These are phyloP conservation scores for Acrocephalus scirpaceus DNA, from an alignment of 2,797 vertebrate species.

Conservation along the genomic window DNA sequence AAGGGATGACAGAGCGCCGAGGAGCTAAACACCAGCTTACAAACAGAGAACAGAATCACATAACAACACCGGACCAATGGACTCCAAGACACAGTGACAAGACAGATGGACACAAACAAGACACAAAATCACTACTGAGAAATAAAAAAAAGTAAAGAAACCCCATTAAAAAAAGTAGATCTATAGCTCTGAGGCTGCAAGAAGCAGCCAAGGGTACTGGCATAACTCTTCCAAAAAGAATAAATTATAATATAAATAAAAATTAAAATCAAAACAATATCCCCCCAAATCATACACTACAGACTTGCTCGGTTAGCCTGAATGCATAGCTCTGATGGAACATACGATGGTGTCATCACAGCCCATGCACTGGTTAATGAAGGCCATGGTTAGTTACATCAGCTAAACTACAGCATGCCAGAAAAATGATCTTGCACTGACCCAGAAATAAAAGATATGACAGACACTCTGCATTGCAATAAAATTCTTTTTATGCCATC, in stretches of 20 bases:
- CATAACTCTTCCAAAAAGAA: slow-evolving; percentile 61
- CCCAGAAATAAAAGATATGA: slow-evolving; percentile 83
- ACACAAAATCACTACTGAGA: slow-evolving; percentile 68
- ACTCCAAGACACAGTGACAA: slow-evolving; percentile 75
- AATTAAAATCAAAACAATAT: slow-evolving; percentile 50
- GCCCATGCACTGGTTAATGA: slow-evolving; percentile 83
- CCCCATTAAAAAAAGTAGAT: slow-evolving; percentile 9
- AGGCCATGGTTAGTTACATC: slow-evolving; percentile 77
- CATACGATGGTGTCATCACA: slow-evolving; percentile 81
- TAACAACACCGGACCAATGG: slow-evolving; percentile 74
- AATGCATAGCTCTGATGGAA: slow-evolving; percentile 77
- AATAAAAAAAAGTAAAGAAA: slow-evolving; percentile 61
- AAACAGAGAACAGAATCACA: slow-evolving; percentile 95
- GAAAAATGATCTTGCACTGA: slow-evolving; percentile 72
- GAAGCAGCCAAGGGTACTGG: slow-evolving; percentile 70
- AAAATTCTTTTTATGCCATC: slow-evolving; percentile 99
- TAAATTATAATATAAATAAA: slow-evolving; percentile 43
- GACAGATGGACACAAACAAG: slow-evolving; percentile 76
- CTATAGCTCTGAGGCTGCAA: slow-evolving; percentile 25
- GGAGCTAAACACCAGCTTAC: slow-evolving; percentile 79
- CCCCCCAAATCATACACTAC: slow-evolving; percentile 74
- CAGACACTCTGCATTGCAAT: slow-evolving; percentile 92
- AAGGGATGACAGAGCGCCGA: slow-evolving; percentile 20
- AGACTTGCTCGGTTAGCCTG: slow-evolving; percentile 77
- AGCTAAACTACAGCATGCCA: slow-evolving; percentile 87